A percentile compares a stretch with the other conserved stretches of the same genome.
phyloP scores from a whole-genome alignment of 2,797 vertebrate species.

The Heterohyrax brucei region DNA sequence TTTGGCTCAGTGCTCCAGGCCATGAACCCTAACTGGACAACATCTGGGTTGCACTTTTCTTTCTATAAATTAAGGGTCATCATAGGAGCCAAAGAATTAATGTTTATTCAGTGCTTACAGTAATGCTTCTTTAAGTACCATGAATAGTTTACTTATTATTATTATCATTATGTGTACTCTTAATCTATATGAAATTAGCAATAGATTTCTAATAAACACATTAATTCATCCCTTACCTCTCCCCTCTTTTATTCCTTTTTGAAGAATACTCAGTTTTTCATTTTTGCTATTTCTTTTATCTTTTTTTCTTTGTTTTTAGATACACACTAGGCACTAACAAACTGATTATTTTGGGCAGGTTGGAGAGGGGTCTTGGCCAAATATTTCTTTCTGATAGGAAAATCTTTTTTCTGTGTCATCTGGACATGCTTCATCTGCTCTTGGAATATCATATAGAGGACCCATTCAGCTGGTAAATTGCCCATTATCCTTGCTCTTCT shows the following conservation, averaged over 20 bases:
- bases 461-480: constrained; percentile 15
- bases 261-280: neutral
- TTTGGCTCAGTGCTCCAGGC: too few relatives aligned
- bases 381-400: constrained; percentile 19
- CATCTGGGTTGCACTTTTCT: neutral
- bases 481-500: neutral
- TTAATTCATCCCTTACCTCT: neutral
- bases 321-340: neutral
- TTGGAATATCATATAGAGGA: neutral
- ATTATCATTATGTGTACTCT: neutral
- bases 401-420: neutral
- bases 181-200: neutral
- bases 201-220: neutral
- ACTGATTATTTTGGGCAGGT: constrained; percentile 15
- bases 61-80: neutral
- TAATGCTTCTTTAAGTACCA: neutral
- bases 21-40: too few relatives aligned
- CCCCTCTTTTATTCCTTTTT: neutral
- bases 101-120: neutral
- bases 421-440: constrained; percentile 31
- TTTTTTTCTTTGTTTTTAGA: neutral
- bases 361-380: neutral
- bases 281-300: neutral
- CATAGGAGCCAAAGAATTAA: neutral
- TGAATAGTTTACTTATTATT: neutral